Evolutionary conservation across 1,140 invertebrate genomes (phyloP), one percentile per base, ranked within the genome.

Genomic region (Eubasilissa regina): DNA sequence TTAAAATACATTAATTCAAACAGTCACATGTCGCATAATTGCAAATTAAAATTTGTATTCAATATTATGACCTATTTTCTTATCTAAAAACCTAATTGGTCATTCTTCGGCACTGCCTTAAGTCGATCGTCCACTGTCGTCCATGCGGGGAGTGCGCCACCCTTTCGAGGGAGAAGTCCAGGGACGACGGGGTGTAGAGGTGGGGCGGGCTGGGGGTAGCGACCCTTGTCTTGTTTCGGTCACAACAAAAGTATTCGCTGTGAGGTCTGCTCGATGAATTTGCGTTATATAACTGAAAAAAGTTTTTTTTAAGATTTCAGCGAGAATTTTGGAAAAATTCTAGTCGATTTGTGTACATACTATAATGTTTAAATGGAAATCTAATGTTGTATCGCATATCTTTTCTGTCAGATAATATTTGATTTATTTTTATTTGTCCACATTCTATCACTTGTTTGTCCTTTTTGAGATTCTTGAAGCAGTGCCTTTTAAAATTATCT

Each of bases 201-300:
- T 25, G 72, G 6, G 70, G 60, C 6, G 15, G 43, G 53, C 8
- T 12, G 58, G 51, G 75, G 66, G 35, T 53, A 35, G 77, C 77
- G 77, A 81, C 80, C 80, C 80, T 78, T 78, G 80, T 81, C 80
- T 81, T 81, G 80, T 81, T 81, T 81, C 77, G 76, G 80, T 81
- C 70, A 81, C 80, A 81, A 80, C 80, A 78, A 81, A 81, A 81
- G 72, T 81, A 81, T 75, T 75, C 77, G 72, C 47, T 17, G 43
- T 70, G 73, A 81, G 75, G 77, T 72, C 77, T 75, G 75, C 51
- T 53, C 56, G 35, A 64, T 58, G 19, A 17, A 72, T 48, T 77
- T 53, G 6, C 75, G 75, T 77, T 68, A 4, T 66, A 43, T 48
- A 51, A 53, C 58, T 60, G 15, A 35, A 35, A 35, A 35, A 35